Base-by-base conservation (phyloP, 2,113 vertebrate genomes). In the Epinephelus lanceolatus region DNA sequence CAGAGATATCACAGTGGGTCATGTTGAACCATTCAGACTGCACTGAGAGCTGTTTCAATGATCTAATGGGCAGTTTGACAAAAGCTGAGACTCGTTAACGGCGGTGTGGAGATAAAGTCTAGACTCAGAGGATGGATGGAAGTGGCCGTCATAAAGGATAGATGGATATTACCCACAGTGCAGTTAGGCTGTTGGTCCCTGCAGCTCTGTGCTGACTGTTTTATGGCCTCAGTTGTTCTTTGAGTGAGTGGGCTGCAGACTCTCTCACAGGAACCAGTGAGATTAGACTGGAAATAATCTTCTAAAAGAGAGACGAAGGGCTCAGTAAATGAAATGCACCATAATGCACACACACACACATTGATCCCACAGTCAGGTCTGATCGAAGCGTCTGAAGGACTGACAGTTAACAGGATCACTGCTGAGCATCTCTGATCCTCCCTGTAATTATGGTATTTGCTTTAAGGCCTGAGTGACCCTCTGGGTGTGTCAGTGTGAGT, bases 391-490 rank as follows among this genome's bases (percentile, higher is more conserved):
- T 15, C 56, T 14, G 79, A 71, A 6, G 49, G 78, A 71, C 56
- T 27, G 30, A 56, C 61, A 49, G 33, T 37, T 37, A 37, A 37
- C 33, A 37, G 33, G 33, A 37, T 37, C 33, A 21, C 59, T 45
- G 68, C 76, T 19, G 2, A 47, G 85, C 45, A 85, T 81, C 87
- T 66, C 51, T 78, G 81, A 73, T 71, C 76, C 80, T 88, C 80
- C 83, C 85, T 84, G 83, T 83, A 80, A 92, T 91, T 84, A 83
- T 72, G 47, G 70, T 75, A 78, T 88, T 88, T 88, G 25, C 61
- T 68, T 19, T 67, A 70, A 79, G 78, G 45, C 49, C 40, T 80
- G 56, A 83, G 68, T 87, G 76, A 78, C 81, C 83, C 83, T 18
- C 53, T 25, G 30, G 27, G 51, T 77, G n/a, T 49, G 37, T 76